These are phyloP conservation scores for Priocnemis perturbator DNA, from an alignment of 2,888 invertebrate genomes.

Conservation along the genomic window DNA sequence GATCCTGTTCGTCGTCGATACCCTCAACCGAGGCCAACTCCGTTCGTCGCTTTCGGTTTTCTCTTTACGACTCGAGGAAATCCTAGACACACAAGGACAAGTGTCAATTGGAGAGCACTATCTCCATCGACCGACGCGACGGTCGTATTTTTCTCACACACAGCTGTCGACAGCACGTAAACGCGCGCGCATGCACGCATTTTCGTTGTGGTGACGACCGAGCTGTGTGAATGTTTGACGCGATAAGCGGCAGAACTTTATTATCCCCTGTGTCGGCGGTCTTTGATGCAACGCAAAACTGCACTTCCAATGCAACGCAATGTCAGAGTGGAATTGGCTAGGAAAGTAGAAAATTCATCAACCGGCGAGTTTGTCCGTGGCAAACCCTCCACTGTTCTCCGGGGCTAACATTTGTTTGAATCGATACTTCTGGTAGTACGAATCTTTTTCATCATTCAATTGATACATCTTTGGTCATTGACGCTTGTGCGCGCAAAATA, in stretches of 20 bases:
- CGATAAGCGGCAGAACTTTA: conserved; percentile 65
- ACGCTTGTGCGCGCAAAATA: too few species aligned
- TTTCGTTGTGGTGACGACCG: conserved; percentile 40
- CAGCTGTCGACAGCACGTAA: conserved; percentile 23
- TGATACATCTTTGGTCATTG: too few species aligned
- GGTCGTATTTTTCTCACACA: conserved; percentile 35
- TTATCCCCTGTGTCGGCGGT: conserved; percentile 50
- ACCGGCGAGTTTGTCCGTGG: not conserved
- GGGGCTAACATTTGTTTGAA: not conserved
- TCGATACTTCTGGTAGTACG: too few species aligned
- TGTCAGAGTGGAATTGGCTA: not conserved
- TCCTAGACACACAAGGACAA: conserved; percentile 64
- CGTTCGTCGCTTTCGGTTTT: conserved; percentile 25
- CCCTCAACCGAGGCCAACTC: too few species aligned
- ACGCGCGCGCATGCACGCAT: conserved; percentile 3
- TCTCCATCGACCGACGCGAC: conserved; percentile 35
- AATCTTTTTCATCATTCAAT: too few species aligned
- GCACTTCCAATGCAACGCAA: not conserved
- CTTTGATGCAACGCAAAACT: conserved; percentile 42
- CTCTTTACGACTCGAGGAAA: conserved; percentile 55
- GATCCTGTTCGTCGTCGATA: too few species aligned
- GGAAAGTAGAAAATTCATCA: too few species aligned
- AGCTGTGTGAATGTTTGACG: conserved; percentile 56
- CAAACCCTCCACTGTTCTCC: not conserved
- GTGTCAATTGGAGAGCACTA: conserved; percentile 51